Evolutionary conservation across 2,888 invertebrate genomes (phyloP).

Genomic region (Platynereis dumerilii): DNA sequence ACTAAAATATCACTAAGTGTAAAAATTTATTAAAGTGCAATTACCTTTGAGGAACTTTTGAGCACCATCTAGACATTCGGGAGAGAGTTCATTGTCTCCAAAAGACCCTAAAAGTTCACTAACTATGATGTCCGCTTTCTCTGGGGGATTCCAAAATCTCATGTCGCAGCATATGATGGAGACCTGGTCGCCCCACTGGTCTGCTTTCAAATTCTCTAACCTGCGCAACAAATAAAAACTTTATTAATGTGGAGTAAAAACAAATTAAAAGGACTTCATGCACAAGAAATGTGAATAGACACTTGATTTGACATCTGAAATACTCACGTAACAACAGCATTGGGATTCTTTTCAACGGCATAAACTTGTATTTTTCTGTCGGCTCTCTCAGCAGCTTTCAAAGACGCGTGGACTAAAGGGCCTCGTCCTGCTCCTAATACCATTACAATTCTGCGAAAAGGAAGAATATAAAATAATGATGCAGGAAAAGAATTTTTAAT

Average conservation of each 20-base stretch:
- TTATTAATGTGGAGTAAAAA: too few species aligned
- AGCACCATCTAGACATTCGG: constrained; percentile 96
- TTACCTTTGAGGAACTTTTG: constrained; percentile 74
- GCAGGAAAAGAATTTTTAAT: neutral
- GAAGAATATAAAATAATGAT: neutral
- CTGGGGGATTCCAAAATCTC: constrained; percentile 65
- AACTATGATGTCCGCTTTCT: constrained; percentile 92
- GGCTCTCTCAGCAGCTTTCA: constrained; percentile 78
- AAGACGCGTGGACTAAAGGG: constrained; percentile 87
- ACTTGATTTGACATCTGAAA: neutral
- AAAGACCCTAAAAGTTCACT: constrained; percentile 97
- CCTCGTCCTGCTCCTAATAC: constrained; percentile 81
- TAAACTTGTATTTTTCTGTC: constrained; percentile 80
- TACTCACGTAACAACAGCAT: constrained; percentile 74
- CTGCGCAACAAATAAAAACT: constrained; percentile 35
- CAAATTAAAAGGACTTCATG: too few species aligned
- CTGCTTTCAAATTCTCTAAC: constrained; percentile 58
- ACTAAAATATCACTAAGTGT: too few species aligned
- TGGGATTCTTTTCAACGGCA: constrained; percentile 98
- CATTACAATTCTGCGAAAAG: constrained; percentile 62
- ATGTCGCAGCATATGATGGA: constrained; percentile 65
- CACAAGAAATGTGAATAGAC: neutral
- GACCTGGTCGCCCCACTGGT: constrained; percentile 33
- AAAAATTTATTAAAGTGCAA: too few species aligned
- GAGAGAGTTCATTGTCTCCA: constrained; percentile 98